Evolutionary conservation across 2,113 vertebrate genomes (phyloP), one percentile per base, ranked within the genome.

Genomic region (Podarcis raffonei): DNA sequence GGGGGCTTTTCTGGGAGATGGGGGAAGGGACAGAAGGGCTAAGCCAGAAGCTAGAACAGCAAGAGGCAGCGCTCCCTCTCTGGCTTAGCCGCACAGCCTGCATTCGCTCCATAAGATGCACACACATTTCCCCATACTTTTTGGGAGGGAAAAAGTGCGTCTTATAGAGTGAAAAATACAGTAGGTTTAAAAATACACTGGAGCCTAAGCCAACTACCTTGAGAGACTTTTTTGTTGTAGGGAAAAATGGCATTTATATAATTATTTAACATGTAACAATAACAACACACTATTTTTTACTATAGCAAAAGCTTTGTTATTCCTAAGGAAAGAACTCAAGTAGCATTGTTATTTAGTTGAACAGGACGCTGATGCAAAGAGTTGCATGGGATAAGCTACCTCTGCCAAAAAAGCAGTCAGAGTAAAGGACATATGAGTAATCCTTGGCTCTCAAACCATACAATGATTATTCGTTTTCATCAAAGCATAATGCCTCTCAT

Each of bases 381-480:
- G 22, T 11, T 37, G 13, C 69, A 48, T 37, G 57, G 79, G 71
- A 77, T 79, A 74, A 87, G 62, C 39, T 86, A 39, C 62, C 65
- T 30, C 13, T 72, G 37, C 37, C 75, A 80, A 65, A 82, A 87
- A 85, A 71, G 8, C 80, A 90, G 84, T 30, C 62, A 42, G 35
- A 89, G 25, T 8, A 91, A 89, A 83, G 20, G 23, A 48, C 53
- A 77, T 87, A 72, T 30, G 92, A 74, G 75, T 84, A 88, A 80
- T 86, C 35, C 69, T 83, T 87, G 65, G 87, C 76, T 92, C 89
- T 79, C 71, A 68, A 77, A 53, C 74, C 18, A 76, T 65, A 68
- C 27, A 76, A 82, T 13, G 53, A 82, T 78, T 77, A 88, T 86
- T 86, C 91, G 48, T 86, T 95, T 89, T 87, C 88, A 94, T 81